These are phyloP conservation scores for Scalopus aquaticus DNA, from an alignment of 2,113 vertebrate genomes.

Conservation along the genomic window DNA sequence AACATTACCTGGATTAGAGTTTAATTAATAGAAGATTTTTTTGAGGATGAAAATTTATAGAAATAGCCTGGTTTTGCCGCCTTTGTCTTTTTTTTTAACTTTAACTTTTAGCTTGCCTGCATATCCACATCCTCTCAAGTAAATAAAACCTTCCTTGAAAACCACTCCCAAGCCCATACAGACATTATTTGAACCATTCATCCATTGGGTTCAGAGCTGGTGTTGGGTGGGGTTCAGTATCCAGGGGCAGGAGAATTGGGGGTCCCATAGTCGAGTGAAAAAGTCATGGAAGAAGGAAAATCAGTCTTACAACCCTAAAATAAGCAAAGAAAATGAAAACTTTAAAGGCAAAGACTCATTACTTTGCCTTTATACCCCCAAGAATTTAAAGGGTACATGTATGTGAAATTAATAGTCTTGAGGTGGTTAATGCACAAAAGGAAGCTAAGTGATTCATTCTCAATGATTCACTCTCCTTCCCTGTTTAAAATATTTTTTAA, in stretches of 20 bases:
- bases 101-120: not conserved
- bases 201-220: not conserved
- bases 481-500: not conserved
- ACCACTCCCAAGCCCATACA: not conserved
- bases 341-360: not conserved
- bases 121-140: not conserved
- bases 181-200: not conserved
- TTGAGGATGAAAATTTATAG: not conserved
- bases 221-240: not conserved
- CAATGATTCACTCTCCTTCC: constrained; percentile 26
- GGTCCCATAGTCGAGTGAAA: not conserved
- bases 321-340: not conserved
- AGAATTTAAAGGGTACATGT: not conserved
- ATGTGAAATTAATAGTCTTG: not conserved
- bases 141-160: not conserved
- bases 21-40: not conserved
- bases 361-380: not conserved
- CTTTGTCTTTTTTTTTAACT: too few relatives aligned
- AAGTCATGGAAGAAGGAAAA: not conserved
- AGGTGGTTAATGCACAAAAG: not conserved
- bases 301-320: not conserved
- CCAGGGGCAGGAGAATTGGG: not conserved
- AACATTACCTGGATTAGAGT: not conserved
- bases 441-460: constrained; percentile 41
- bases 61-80: not conserved